These are phyloP conservation scores for Cheilosia vulpina DNA, from an alignment of 2,888 invertebrate species.

Conservation along the genomic window DNA sequence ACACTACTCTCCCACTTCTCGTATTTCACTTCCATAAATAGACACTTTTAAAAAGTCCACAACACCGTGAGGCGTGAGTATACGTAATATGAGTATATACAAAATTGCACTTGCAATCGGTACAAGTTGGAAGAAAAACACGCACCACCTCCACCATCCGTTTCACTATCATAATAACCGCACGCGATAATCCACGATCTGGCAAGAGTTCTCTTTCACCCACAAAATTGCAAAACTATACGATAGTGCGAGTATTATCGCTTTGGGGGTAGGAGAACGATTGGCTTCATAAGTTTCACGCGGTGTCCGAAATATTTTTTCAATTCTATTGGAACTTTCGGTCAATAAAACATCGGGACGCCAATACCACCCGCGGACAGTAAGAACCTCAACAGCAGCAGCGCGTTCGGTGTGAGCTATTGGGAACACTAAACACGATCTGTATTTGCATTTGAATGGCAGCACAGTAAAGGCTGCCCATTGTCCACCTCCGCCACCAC, in stretches of 20 bases:
- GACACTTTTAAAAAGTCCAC: constrained; percentile 7
- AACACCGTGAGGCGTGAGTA: background rate
- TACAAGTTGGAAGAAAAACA: constrained; percentile 1
- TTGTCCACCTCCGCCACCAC: background rate
- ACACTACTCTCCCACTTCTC: background rate
- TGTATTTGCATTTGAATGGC: constrained; percentile 48
- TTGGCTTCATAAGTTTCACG: constrained; percentile 34
- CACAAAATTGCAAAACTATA: constrained; percentile 50
- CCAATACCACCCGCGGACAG: constrained; percentile 25
- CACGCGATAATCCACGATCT: constrained; percentile 8
- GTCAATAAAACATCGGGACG: constrained; percentile 59
- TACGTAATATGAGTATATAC: background rate
- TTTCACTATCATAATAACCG: background rate
- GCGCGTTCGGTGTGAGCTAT: background rate
- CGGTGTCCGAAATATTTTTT: constrained; percentile 30
- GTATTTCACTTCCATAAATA: constrained; percentile 26
- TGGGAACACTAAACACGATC: constrained; percentile 53
- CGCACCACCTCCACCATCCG: background rate
- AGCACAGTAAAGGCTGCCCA: constrained; percentile 16
- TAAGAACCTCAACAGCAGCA: background rate
- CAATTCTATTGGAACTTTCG: constrained; percentile 37
- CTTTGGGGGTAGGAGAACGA: constrained; percentile 18
- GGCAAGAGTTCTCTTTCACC: constrained; percentile 32
- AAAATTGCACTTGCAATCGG: constrained; percentile 13
- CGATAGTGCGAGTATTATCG: constrained; percentile 9